Evolutionary conservation across 2,888 invertebrate genomes (phyloP).

Genomic region (Cactoblastis cactorum): DNA sequence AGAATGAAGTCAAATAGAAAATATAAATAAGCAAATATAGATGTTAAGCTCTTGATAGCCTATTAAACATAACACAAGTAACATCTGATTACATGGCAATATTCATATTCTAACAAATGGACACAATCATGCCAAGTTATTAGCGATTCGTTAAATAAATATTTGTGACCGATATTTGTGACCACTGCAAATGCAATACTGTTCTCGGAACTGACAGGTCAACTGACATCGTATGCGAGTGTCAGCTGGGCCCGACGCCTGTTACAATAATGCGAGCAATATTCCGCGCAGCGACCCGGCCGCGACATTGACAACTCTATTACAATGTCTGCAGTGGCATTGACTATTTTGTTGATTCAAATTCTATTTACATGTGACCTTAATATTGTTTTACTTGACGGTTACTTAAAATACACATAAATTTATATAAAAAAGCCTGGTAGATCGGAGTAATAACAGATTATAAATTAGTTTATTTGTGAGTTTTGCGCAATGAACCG

Average conservation of each 20-base stretch:
- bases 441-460: too few species aligned
- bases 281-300: slow-evolving; percentile 3
- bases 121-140: background rate
- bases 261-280: slow-evolving; percentile 1
- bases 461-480: background rate
- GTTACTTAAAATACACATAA: background rate
- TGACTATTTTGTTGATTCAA: background rate
- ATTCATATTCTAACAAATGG: background rate
- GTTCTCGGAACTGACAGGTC: slow-evolving; percentile 11
- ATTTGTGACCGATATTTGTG: slow-evolving; percentile 1
- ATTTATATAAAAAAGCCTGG: too few species aligned
- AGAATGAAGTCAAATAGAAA: too few species aligned
- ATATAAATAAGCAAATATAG: too few species aligned
- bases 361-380: background rate
- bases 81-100: background rate
- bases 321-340: background rate
- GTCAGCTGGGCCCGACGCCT: too few species aligned
- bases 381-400: background rate
- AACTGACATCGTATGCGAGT: background rate
- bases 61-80: too few species aligned
- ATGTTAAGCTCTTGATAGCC: too few species aligned
- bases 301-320: slow-evolving; percentile 7
- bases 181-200: background rate
- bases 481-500: background rate
- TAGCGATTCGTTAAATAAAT: background rate